These are phyloP conservation scores for Tetropium fuscum DNA, from an alignment of 2,888 invertebrate species.

Conservation along the genomic window DNA sequence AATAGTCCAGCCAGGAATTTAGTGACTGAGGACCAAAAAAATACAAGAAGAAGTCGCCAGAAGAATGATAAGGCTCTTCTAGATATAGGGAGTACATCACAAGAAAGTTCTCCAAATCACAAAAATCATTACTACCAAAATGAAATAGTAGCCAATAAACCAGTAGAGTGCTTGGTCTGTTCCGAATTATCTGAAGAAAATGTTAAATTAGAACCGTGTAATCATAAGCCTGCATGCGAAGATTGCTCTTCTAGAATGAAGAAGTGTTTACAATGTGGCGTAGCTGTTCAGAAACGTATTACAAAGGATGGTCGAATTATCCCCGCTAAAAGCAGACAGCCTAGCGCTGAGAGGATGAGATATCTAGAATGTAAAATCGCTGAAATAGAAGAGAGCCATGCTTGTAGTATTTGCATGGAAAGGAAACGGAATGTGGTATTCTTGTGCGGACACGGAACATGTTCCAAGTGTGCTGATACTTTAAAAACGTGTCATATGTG, in stretches of 20 bases:
- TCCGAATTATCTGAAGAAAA: conserved; percentile 74
- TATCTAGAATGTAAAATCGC: conserved; percentile 83
- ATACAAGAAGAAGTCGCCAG: conserved; percentile 54
- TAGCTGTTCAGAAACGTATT: conserved; percentile 70
- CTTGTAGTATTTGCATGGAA: conserved; percentile 92
- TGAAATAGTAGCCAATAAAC: conserved; percentile 59
- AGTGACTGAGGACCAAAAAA: conserved; percentile 54
- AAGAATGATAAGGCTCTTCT: conserved; percentile 56
- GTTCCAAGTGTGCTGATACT: conserved; percentile 84
- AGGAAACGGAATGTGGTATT: conserved; percentile 84
- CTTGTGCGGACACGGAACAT: conserved; percentile 90
- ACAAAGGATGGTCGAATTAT: conserved; percentile 69
- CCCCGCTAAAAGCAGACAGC: conserved; percentile 69
- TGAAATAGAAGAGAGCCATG: conserved; percentile 88
- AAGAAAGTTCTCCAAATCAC: conserved; percentile 61
- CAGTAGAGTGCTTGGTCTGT: conserved; percentile 78
- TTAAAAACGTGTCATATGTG: conserved; percentile 90
- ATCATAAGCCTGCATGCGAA: conserved; percentile 79
- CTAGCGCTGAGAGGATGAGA: conserved; percentile 75
- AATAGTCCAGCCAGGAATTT: conserved; percentile 54
- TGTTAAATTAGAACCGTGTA: conserved; percentile 79
- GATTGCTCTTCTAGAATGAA: conserved; percentile 83
- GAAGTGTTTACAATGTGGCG: conserved; percentile 78
- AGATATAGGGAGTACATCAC: conserved; percentile 56
- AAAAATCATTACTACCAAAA: conserved; percentile 58